These are phyloP conservation scores for Oryzaephilus surinamensis DNA, from an alignment of 1,140 invertebrate genomes.

Conservation along the genomic window DNA sequence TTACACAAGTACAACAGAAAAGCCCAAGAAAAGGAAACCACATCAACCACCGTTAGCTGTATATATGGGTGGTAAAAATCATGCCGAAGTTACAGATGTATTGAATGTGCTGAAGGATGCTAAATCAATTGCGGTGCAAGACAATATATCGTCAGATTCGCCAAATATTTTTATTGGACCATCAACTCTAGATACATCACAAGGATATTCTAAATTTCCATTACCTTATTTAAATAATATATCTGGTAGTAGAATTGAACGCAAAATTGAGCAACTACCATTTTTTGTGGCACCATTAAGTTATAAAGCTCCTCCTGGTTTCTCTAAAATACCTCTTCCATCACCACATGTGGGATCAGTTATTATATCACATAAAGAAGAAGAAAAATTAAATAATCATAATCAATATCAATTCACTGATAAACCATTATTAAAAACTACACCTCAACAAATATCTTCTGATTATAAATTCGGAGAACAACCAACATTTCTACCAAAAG, in stretches of 20 bases:
- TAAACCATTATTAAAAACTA: too few species aligned
- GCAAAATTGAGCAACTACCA: slow-evolving; percentile 59
- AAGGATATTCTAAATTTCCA: slow-evolving; percentile 67
- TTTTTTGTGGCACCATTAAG: slow-evolving; percentile 77
- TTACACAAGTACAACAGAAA: slow-evolving; percentile 15
- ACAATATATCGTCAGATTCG: slow-evolving; percentile 50
- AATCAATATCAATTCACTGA: too few species aligned
- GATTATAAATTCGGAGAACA: too few species aligned
- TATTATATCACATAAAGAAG: slow-evolving; percentile 44
- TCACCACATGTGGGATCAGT: slow-evolving; percentile 76
- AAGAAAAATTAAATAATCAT: too few species aligned
- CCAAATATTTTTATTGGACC: slow-evolving; percentile 74
- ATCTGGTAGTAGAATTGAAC: slow-evolving; percentile 56
- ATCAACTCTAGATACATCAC: slow-evolving; percentile 54
- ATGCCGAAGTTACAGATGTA: slow-evolving; percentile 51
- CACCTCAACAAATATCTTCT: too few species aligned
- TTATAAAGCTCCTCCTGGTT: slow-evolving; percentile 67
- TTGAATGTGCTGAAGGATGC: slow-evolving; percentile 54
- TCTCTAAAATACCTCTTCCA: slow-evolving; percentile 72
- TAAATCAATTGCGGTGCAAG: slow-evolving; percentile 63
- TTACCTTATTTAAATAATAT: slow-evolving; percentile 68
- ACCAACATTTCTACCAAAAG: too few species aligned
- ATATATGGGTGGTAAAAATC: slow-evolving; percentile 50
- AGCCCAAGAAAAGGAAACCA: slow-evolving; percentile 49
- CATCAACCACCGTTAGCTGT: slow-evolving; percentile 74